Base-by-base conservation (phyloP, 2,888 invertebrate genomes). In the Drosophila antonietae region DNA sequence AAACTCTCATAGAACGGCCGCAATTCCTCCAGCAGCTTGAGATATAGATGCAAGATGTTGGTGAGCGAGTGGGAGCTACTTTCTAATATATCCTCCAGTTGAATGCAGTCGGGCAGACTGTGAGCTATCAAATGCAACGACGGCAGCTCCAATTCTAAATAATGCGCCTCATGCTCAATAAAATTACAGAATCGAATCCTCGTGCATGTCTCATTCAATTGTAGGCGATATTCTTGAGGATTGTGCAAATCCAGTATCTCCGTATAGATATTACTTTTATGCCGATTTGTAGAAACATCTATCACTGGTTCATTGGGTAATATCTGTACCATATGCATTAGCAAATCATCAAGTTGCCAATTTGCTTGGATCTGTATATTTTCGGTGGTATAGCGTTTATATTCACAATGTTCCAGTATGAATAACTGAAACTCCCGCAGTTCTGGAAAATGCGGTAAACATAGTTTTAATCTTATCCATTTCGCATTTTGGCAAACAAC, bases 1-100 rank as follows among this genome's bases (percentile, higher is more conserved):
- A 91, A 91, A 53, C 90, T 88, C 1, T 83, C 84, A 65, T 93
- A 93, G 59, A 93, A 93, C 0, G 90, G 86, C 7, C 85, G 88
- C 33, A 92, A 71, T 12, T 91, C 90, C 14, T 92, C 90, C 5
- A 92, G 65, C 18, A 86, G 67, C 41, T 84, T 91, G 0, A 72
- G 64, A 61, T 89, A 93, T 23, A 89, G 56, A 35, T 55, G 20
- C 7, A 89, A 31, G 0, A 44, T 57, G 10, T 73, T 73, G 12
- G 57, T 64, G 1, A 86, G 60, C 0, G 65, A 55, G 3, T 55
- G 53, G 0, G 68, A 69, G 12, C 52, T 68, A 33, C 74, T 80
- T 0, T 68, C 71, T 35, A 92, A 79, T 14, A 90, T 44, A 31
- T 88, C 78, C 0, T 68, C 47, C 75, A 91, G 77, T 8, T 75